Evolutionary conservation across 2,113 vertebrate species (phyloP).

Genomic region (Sterna hirundo): DNA sequence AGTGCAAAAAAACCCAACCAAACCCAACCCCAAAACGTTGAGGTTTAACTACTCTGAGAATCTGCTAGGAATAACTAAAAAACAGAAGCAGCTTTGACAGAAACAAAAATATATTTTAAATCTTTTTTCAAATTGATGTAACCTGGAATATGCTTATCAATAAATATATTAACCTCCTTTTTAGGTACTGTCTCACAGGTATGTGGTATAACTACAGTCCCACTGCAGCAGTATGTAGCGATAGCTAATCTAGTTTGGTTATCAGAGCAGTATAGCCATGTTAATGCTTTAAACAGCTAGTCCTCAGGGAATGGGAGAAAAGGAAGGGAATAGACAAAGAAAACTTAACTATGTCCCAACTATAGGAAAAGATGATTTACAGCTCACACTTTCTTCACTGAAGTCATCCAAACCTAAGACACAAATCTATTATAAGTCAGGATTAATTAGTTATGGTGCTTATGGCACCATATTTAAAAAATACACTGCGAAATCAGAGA

Average conservation of each 20-base stretch:
- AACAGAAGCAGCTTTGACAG: background rate
- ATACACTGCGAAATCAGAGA: background rate
- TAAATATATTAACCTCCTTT: background rate
- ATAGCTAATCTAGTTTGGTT: background rate
- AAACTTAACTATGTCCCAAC: background rate
- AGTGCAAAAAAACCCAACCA: background rate
- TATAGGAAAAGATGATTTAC: background rate
- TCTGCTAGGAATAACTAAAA: background rate
- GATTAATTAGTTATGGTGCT: background rate
- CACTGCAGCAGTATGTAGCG: background rate
- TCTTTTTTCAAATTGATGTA: background rate
- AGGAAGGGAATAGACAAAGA: background rate
- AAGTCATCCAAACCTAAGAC: background rate
- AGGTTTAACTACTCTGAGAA: background rate
- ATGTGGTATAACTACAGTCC: background rate
- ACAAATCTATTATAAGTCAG: background rate
- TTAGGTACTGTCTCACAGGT: background rate
- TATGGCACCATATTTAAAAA: background rate
- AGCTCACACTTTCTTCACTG: background rate
- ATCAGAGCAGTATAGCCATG: background rate
- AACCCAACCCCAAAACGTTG: background rate
- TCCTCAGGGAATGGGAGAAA: background rate
- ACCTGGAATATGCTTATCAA: background rate
- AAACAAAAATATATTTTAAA: background rate
- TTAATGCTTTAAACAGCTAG: background rate